Base-by-base conservation (phyloP, 2,888 invertebrate species). In the Silvanus unidentatus region DNA sequence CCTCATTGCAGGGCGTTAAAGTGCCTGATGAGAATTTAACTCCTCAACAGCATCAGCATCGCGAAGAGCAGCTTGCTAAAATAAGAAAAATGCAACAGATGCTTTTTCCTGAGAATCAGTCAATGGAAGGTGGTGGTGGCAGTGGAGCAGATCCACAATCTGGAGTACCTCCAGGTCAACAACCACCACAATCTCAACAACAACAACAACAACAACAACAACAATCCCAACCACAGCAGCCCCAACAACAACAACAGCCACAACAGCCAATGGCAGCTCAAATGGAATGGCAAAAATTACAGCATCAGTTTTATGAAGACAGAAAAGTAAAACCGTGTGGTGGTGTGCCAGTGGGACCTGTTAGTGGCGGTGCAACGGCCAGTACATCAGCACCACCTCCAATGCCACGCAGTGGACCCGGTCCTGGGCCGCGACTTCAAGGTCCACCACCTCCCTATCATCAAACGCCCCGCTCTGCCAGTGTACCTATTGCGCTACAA, bases 1-100 rank as follows among this genome's bases (percentile, higher is more conserved):
- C 80, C 63, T 81, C 81, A 15, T 66, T 82, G 53, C 81, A 81
- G 71, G 82, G 77, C 54, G 89, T 92, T 38, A 92, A 94, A 79
- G 88, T 94, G 64, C 93, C 93, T 58, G 93, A 93, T 73, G 96
- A 96, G 74, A 94, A 95, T 73, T 76, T 97, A 59, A 97, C 97
- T 42, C 95, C 96, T 28, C 93, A 96, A 69, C 96, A 97, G 70
- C 80, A 93, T 43, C 91, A 93, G 52, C 92, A 94, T 68, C 80
- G 97, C 48, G 95, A 95, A 72, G 92, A 92, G 64, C 90, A 94
- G 63, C 75, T 97, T 40, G 95, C 94, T 3, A 92, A 88, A 48
- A 79, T 97, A 50, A 75, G 88, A 50, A 93, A 94, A 75, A 91
- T 96, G 84, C 89, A 94, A 60, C 88, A 92, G 69, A 85, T 93